Base-by-base conservation (phyloP, 2,113 vertebrate genomes). In the Callipepla squamata region DNA sequence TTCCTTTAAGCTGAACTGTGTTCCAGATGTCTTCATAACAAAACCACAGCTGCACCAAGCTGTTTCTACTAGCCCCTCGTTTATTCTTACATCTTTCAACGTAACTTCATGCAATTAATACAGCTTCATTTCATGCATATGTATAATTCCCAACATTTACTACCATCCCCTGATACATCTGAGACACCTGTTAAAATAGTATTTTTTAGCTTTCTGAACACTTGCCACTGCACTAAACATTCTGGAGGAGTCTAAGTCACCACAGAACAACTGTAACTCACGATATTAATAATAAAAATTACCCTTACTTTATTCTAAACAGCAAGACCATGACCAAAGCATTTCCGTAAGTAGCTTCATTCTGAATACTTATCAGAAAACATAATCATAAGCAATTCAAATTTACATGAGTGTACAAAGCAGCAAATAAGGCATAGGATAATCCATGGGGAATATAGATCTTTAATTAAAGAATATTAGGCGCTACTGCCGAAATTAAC, bases 401-500 rank as follows among this genome's bases (percentile, higher is more conserved):
- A 95, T 73, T 87, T 68, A 87, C 40, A 50, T n/a, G 30, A 40
- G 19, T 19, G 7, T 72, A 78, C 9, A 91, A 75, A 94, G 75
- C 28, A 47, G 51, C 82, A 30, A 89, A 45, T 61, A 69, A 63
- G 63, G 87, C 57, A 50, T 21, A 20, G 15, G 26, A 53, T 42
- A 85, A 85, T 28, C 51, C 63, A 79, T 3, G 51, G 25, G 34
- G 62, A 85, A 88, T 73, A 80, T 8, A 95, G 67, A 86, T 59
- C 85, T 91, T 70, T 87, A 85, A 94, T 91, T 94, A 94, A 70
- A 0, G 1, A 88, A 67, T 74, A 79, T 87, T 70, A 87, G 57
- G 34, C 51, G 74, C 36, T 66, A 65, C 66, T 63, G 11, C 69
- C 79, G 72, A 90, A 76, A 94, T 67, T 86, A 95, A 94, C 21